Base-by-base conservation (phyloP, 2,113 vertebrate genomes). In the Camelus dromedarius region DNA sequence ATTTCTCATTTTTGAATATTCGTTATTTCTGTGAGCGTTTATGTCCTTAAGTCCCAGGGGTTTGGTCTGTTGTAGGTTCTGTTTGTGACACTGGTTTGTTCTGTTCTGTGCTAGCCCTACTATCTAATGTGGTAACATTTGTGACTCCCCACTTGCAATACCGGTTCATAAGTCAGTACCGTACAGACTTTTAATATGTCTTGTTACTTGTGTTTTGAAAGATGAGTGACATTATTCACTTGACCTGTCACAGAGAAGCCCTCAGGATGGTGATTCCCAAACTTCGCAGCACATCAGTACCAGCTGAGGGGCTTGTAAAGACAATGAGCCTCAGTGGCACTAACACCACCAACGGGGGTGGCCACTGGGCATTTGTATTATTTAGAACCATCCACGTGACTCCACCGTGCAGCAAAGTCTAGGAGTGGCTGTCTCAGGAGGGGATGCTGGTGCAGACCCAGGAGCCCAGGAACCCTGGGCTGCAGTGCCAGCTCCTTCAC, bases 171-270 rank as follows among this genome's bases (percentile, higher is more conserved):
- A 67, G 28, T 93, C 32, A 73, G 28, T 20, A 62, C 80, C 42
- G 52, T 30, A 38, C 24, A 32, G n/a, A 62, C 85, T 89, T 92
- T n/a, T 54, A 67, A 32, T 28, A 73, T 18, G 22, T 26, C 69
- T 77, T 85, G 38, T 32, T 56, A 89, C 32, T 52, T 92, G 42
- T 90, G 60, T 93, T 76, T 79, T 58, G 26, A 95, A 94, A 72
- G 54, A 84, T 80, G 13, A 46, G 66, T 72, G 32, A 84, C 42
- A 35, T 48, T 89, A 75, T 66, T 95, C 22, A 76, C 54, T 54
- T 89, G n/a, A 72, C 26, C 46, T 91, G 20, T 88, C 69, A 52
- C 5, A 64, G 62, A 87, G n/a, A 60, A 80, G 1, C 26, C 30
- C 62, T 8, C 15, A 89, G 32, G 16, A 50, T 15, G 15, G 20